phyloP scores from a whole-genome alignment of 2,888 invertebrate species.

The Hydraecia micacea region DNA sequence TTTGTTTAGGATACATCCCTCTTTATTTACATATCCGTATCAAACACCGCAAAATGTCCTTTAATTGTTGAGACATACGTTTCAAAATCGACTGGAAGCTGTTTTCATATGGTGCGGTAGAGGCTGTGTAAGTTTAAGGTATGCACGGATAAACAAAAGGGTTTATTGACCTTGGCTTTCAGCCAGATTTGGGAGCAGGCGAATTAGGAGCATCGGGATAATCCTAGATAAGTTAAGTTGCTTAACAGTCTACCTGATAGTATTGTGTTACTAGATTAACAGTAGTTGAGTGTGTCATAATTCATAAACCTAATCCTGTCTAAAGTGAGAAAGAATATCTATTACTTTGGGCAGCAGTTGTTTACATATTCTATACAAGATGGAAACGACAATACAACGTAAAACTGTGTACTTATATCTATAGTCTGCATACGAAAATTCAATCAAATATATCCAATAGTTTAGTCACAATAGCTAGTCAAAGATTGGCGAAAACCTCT shows the following conservation, averaged over 20 bases:
- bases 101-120: slow-evolving; percentile 69
- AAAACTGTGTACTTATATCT: too few species aligned
- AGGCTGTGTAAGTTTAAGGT: slow-evolving; percentile 77
- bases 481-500: too few species aligned
- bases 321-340: neutral
- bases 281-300: neutral
- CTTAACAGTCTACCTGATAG: slow-evolving; percentile 54
- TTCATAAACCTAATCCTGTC: neutral
- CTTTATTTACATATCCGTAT: slow-evolving; percentile 80
- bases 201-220: slow-evolving; percentile 79
- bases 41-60: slow-evolving; percentile 73
- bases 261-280: slow-evolving; percentile 44
- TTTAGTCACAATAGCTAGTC: too few species aligned
- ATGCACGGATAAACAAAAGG: slow-evolving; percentile 80
- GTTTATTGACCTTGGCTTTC: slow-evolving; percentile 87
- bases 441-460: too few species aligned
- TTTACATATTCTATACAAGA: too few species aligned
- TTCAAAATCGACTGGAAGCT: slow-evolving; percentile 73
- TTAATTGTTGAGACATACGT: slow-evolving; percentile 71
- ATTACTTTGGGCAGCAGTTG: too few species aligned
- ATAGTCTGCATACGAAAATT: too few species aligned
- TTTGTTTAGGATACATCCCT: slow-evolving; percentile 88
- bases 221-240: slow-evolving; percentile 70
- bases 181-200: slow-evolving; percentile 82
- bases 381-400: too few species aligned